Conservation (phyloP, 2,797 vertebrate species). For the Falco cherrug region DNA sequence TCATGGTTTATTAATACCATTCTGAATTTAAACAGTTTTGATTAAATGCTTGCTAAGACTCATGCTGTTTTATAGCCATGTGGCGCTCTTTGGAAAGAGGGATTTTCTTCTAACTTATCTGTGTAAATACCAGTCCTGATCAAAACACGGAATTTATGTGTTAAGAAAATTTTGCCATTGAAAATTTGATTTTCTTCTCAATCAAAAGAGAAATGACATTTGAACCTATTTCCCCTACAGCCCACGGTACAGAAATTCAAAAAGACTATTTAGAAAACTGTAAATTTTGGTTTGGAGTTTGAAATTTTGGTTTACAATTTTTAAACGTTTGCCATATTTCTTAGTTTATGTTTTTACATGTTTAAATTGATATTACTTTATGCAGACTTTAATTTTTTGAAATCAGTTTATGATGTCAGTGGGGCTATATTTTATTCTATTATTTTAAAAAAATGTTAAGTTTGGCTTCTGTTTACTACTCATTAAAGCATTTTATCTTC, state of each 20-base stretch:
- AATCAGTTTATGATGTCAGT: background rate
- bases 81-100: background rate
- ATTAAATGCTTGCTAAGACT: background rate
- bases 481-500: background rate
- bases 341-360: background rate
- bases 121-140: background rate
- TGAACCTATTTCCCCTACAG: background rate
- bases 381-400: background rate
- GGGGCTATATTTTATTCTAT: background rate
- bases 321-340: background rate
- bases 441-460: background rate
- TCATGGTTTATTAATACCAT: conserved; percentile 16
- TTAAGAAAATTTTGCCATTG: background rate
- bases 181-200: background rate
- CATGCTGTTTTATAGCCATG: background rate
- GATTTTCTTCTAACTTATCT: background rate
- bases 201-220: background rate
- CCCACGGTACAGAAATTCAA: rapidly evolving
- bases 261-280: background rate
- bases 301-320: background rate
- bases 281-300: background rate
- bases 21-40: conserved; percentile 29
- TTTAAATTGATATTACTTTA: background rate
- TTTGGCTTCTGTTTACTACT: background rate
- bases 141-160: background rate